Evolutionary conservation across 2,797 vertebrate genomes (phyloP).

Genomic region (Protosalanx chinensis): DNA sequence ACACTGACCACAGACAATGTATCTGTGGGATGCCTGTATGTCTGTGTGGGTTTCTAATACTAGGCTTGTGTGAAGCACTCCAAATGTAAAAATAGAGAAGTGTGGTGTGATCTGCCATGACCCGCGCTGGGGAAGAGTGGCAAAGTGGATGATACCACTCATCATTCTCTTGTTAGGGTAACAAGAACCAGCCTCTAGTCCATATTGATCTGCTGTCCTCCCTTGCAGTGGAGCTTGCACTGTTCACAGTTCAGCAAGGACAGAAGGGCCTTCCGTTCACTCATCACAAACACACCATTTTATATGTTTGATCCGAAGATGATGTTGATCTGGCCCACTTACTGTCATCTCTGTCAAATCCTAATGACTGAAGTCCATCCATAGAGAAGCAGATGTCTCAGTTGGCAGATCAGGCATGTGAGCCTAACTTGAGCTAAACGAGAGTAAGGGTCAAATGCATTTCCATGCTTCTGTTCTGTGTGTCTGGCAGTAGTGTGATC

Average conservation of each 20-base stretch:
- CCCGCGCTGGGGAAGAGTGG: slow-evolving; percentile 38
- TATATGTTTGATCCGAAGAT: background rate
- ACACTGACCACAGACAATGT: slow-evolving; percentile 7
- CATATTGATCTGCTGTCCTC: slow-evolving; percentile 52
- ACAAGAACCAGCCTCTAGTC: slow-evolving; percentile 47
- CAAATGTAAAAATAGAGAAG: slow-evolving; percentile 50
- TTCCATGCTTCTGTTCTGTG: slow-evolving; percentile 29
- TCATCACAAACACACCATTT: slow-evolving; percentile 20
- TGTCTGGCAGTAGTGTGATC: slow-evolving; percentile 24
- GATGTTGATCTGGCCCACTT: slow-evolving; percentile 10
- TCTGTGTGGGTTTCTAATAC: background rate
- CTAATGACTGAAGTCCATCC: slow-evolving; percentile 26
- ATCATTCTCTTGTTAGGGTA: slow-evolving; percentile 58
- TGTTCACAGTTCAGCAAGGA: slow-evolving; percentile 30
- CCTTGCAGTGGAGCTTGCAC: slow-evolving; percentile 30
- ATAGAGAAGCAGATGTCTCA: slow-evolving; percentile 1
- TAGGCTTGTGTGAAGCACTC: slow-evolving; percentile 10
- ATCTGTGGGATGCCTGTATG: background rate
- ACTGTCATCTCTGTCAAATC: slow-evolving; percentile 4
- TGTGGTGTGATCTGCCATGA: slow-evolving; percentile 19
- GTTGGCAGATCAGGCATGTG: background rate
- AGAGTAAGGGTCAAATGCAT: background rate
- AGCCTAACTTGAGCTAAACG: too few species aligned
- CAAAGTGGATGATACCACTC: slow-evolving; percentile 49
- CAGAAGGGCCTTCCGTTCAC: slow-evolving; percentile 23